These are phyloP conservation scores for Myzus persicae DNA, from an alignment of 1,140 invertebrate species.

Conservation along the genomic window DNA sequence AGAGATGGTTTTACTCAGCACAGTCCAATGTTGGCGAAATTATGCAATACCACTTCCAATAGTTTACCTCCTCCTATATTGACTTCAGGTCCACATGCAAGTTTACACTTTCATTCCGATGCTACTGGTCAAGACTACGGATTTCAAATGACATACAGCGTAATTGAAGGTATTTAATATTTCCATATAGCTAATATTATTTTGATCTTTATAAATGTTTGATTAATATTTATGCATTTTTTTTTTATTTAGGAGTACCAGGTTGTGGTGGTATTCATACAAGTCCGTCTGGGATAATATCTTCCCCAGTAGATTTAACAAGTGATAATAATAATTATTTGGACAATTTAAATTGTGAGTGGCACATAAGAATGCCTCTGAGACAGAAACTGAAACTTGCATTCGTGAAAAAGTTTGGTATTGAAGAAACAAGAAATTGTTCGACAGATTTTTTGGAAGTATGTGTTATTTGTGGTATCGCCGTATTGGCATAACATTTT, in stretches of 20 bases:
- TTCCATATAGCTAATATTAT: neutral
- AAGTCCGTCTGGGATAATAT: conserved; percentile 70
- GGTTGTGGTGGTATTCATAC: conserved; percentile 85
- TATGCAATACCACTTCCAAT: conserved; percentile 73
- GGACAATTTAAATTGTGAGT: conserved; percentile 69
- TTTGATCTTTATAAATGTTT: neutral
- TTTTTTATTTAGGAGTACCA: conserved; percentile 68
- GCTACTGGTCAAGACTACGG: conserved; percentile 71
- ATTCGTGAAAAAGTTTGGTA: conserved; percentile 22
- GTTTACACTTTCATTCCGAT: conserved; percentile 84
- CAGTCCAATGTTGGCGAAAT: conserved; percentile 70
- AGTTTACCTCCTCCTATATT: conserved; percentile 72
- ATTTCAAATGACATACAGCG: conserved; percentile 80
- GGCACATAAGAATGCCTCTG: conserved; percentile 35
- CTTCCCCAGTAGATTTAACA: conserved; percentile 70
- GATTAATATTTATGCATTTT: neutral
- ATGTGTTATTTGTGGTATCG: neutral
- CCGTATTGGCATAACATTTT: neutral
- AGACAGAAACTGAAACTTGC: conserved; percentile 24
- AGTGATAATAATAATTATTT: conserved; percentile 69
- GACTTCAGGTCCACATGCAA: conserved; percentile 71
- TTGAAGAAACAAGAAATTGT: neutral
- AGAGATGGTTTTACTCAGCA: conserved; percentile 63
- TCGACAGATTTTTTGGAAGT: conserved; percentile 19
- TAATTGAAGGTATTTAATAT: conserved; percentile 68